Evolutionary conservation across 2,797 vertebrate genomes (phyloP), one percentile per base, ranked within the genome.

Genomic region (Enteromius anoplus): DNA sequence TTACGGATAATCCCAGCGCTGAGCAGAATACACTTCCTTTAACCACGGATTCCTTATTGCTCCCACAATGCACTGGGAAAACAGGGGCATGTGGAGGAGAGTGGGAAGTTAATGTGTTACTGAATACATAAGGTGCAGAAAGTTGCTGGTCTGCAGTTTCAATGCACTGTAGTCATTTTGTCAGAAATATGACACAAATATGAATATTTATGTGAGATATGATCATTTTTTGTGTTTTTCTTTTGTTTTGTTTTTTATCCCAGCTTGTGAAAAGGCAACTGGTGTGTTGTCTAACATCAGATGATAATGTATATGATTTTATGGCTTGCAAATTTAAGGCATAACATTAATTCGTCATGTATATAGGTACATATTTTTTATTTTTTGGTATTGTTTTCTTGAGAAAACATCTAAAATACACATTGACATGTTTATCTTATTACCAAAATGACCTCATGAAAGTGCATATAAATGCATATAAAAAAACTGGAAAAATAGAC

Each of bases 1-100:
- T 95, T 94, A 93, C 89, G 87, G 88, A 92, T 91, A 89, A 91
- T 93, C 91, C 89, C 85, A 90, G 88, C 77, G 86, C 85, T 78
- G 84, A 81, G 87, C 86, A 42, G 71, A 88, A 84, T 77, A 89
- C 81, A 84, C 82, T 85, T 86, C 42, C 26, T 42, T 84, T 3
- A 84, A 80, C 82, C 87, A 80, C 80, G 69, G 86, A 88, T 83
- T 80, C 81, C 40, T 62, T 37, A 73, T 72, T 58, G n/a, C 37
- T 69, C 83, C 72, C 51, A 11, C 32, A 64, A 76, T 42, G 10
- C 72, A 19, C 72, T 60, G 82, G 66, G 42, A 58, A 71, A 58
- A 40, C 85, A 86, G 86, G 81, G 88, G 84, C 85, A 87, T 83
- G 84, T 80, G 83, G 80, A 86, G 19, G 72, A 34, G 75, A 60